Evolutionary conservation across 2,113 vertebrate species (phyloP), one percentile per base, ranked within the genome.

Genomic region (Dryoscopus gambensis): DNA sequence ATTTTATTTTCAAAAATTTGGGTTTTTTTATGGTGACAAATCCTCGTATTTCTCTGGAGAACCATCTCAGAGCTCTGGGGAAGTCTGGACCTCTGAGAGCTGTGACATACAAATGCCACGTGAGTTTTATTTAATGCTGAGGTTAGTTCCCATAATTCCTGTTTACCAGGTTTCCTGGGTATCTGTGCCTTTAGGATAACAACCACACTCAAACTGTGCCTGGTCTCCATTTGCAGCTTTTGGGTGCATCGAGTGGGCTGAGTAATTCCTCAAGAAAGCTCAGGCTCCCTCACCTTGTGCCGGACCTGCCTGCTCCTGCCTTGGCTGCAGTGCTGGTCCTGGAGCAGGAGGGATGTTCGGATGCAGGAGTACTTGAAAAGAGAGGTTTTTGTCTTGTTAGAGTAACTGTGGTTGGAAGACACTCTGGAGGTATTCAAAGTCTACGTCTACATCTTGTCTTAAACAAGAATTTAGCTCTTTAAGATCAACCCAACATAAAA

Each of bases 401-500:
- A 5, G 3, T 57, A 57, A 27, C 35, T 28, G 6, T 5, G 1
- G 33, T 11, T 84, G 42, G 42, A 65, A 73, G 21, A 69, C 10
- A 15, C n/a, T 80, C 40, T 57, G 47, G 25, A 22, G 21, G 23
- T 53, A 25, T 49, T 78, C 83, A 44, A 76, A 73, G 20, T 21
- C 18, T 14, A 35, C 53, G 7, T 13, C 24, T 31, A 9, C 5
- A 5, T 52, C 56, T 65, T 65, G 13, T 27, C 31, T 70, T 59
- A 24, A 57, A 37, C n/a, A 70, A 59, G 35, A 47, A 31, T 22
- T 19, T 10, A 12, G 42, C n/a, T 7, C 49, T 56, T 30, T 8
- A 12, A 64, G 17, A 6, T 39, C 18, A 24, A 16, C 14, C 23
- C 0, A 0, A 5, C 5, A 11, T 10, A 3, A 85, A 67, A 33